Conservation (phyloP, 2,888 invertebrate species). For the Papilio protenor region DNA sequence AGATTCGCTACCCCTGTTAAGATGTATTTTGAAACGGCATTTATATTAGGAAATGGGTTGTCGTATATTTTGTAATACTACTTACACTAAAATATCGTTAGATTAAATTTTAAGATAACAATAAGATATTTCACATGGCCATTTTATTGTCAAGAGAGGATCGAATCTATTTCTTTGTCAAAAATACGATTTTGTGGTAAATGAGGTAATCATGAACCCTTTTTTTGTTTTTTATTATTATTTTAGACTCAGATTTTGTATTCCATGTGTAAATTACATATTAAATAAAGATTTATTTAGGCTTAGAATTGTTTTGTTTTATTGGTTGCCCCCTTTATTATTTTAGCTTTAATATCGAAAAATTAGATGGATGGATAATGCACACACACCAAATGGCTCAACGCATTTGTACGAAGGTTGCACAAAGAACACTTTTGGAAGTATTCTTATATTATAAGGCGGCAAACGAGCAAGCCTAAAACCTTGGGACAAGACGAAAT, state of each 20-base stretch:
- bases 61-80: conserved; percentile 51
- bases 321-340: conserved; percentile 45
- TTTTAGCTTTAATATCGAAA: background rate
- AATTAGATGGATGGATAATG: too few relatives aligned
- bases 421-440: too few relatives aligned
- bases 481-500: too few relatives aligned
- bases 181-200: conserved; percentile 57
- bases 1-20: background rate
- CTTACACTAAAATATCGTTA: conserved; percentile 51
- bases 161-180: conserved; percentile 71
- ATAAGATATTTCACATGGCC: conserved; percentile 56
- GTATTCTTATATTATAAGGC: too few relatives aligned
- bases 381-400: too few relatives aligned
- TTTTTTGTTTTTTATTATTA: conserved; percentile 60
- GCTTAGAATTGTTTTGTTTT: conserved; percentile 61
- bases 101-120: conserved; percentile 51
- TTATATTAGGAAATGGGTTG: conserved; percentile 54
- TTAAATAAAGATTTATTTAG: conserved; percentile 78
- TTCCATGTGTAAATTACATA: conserved; percentile 71
- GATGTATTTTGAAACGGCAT: conserved; percentile 55
- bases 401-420: too few relatives aligned
- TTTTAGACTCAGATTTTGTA: conserved; percentile 68
- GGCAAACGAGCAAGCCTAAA: too few relatives aligned
- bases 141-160: conserved; percentile 65
- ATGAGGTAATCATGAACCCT: conserved; percentile 64